Evolutionary conservation across 1,140 invertebrate genomes (phyloP), one percentile per base, ranked within the genome.

Genomic region (Neodiprion virginianus): DNA sequence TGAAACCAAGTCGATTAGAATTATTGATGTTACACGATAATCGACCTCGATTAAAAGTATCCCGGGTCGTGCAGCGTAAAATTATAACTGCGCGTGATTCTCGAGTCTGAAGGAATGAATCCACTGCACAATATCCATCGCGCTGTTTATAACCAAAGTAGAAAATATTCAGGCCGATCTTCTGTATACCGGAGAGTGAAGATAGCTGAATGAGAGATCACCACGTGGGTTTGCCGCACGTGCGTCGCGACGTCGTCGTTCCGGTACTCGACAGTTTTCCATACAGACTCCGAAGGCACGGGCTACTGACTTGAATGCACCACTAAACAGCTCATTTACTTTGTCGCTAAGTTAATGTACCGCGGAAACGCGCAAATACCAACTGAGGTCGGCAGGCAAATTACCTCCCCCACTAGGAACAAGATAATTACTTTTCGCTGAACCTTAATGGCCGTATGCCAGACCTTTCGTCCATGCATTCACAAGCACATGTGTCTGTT

Each of bases 311-410:
- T 61, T 40, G 28, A 40, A 40, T 40, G 21, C 67, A 21, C 67
- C 67, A 69, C 67, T 69, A 69, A 69, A 69, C 67, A 69, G 67
- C 21, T 69, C 67, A 69, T 69, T 69, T 69, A 69, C 14, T 7
- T 69, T 69, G 67, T 69, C 67, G 67, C 17, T 11, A 69, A 17
- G 40, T 69, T 69, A 69, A 69, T 69, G 67, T 47, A 47, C 14
- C 67, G 67, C 4, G 67, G 67, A 69, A 23, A 69, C 21, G 67
- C 23, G 67, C 67, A 7, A 69, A 69, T 69, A 47, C 67, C 67
- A 61, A 8, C 11, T 5, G 53, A 61, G 8, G 53, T 61, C 53
- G 8, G 4, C 5, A 3, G n/a, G 53, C 53, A 8, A 61, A 61
- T 61, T 61, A 17, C 5, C 53, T 40, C 28, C 28, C 5, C 11